Percentiles rank a stretch among this genome's conserved stretches.
phyloP scores from a whole-genome alignment of 2,888 invertebrate genomes.

The Aquatica leii region DNA sequence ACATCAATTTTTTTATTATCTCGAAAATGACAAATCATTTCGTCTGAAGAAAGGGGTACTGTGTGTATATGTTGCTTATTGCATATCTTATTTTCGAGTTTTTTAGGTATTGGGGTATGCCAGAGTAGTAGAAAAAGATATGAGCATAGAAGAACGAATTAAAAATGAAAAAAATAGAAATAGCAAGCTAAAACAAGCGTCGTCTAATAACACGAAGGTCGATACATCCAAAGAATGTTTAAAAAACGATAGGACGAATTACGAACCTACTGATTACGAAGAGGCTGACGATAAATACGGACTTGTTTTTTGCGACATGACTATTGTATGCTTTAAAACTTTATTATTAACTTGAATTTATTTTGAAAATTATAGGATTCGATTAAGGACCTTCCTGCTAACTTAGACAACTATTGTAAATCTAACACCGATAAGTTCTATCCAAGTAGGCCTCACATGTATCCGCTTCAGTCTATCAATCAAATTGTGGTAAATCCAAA shows the following conservation, averaged over 20 bases:
- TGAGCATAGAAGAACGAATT: slow-evolving; percentile 40
- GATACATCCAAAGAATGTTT: neutral
- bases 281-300: slow-evolving; percentile 63
- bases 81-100: neutral
- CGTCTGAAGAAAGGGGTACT: slow-evolving; percentile 25
- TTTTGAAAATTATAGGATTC: slow-evolving; percentile 3
- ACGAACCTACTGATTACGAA: slow-evolving; percentile 62
- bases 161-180: slow-evolving; percentile 28
- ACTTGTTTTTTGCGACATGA: slow-evolving; percentile 58
- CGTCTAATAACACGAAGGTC: neutral
- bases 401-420: slow-evolving; percentile 28
- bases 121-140: slow-evolving; percentile 46
- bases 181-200: slow-evolving; percentile 1
- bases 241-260: neutral
- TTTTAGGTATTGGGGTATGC: slow-evolving; percentile 45
- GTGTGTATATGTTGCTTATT: slow-evolving; percentile 1
- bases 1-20: slow-evolving; percentile 34
- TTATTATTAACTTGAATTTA: slow-evolving; percentile 24
- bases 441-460: slow-evolving; percentile 47
- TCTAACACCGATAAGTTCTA: slow-evolving; percentile 30
- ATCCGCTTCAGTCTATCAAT: slow-evolving; percentile 53
- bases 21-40: slow-evolving; percentile 27
- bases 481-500: slow-evolving; percentile 62
- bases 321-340: slow-evolving; percentile 21
- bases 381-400: slow-evolving; percentile 28